Evolutionary conservation across 2,113 vertebrate species (phyloP), one percentile per base, ranked within the genome.

Genomic region (Saguinus imperator): DNA sequence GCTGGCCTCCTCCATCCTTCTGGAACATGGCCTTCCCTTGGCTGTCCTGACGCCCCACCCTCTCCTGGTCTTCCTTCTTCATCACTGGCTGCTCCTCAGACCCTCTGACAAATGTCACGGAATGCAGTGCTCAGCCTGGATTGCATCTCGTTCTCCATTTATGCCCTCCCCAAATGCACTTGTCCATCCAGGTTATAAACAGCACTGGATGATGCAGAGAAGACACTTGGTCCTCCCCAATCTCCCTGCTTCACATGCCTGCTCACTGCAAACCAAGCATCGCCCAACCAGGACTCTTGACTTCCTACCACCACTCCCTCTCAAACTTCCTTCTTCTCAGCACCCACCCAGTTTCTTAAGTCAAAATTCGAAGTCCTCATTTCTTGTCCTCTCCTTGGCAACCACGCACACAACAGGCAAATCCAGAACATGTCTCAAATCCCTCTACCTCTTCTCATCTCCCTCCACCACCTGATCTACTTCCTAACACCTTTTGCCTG

Each of bases 1-100:
- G 25, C 25, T 27, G 20, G 37, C 13, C 61, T 14, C 50, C 0
- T 0, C 0, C 0, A 10, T 25, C 7, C 8, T 40, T 35, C 10
- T 13, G n/a, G 68, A 92, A 52, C 7, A 43, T n/a, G 61, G 52
- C 35, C 70, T 96, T 61, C n/a, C 79, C 23, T 35, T 20, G 35
- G 79, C 48, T 52, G 55, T 85, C 55, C n/a, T n/a, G 57, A 45
- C 23, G 35, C 43, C 43, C 52, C 23, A 14, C 29, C n/a, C 21
- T 77, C 23, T 18, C 70, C 8, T 10, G 45, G 32, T 45, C n/a
- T 57, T 48, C 43, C 32, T 21, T 32, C 25, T 57, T 81, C 43
- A 13, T 55, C 52, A 43, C 21, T 48, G 16, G 11, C 68, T 23
- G 48, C 37, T 86, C 75, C 35, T 21, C 29, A 55, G 23, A 8